Conservation (phyloP, 1,140 invertebrate species). For the Calliopsis andreniformis region DNA sequence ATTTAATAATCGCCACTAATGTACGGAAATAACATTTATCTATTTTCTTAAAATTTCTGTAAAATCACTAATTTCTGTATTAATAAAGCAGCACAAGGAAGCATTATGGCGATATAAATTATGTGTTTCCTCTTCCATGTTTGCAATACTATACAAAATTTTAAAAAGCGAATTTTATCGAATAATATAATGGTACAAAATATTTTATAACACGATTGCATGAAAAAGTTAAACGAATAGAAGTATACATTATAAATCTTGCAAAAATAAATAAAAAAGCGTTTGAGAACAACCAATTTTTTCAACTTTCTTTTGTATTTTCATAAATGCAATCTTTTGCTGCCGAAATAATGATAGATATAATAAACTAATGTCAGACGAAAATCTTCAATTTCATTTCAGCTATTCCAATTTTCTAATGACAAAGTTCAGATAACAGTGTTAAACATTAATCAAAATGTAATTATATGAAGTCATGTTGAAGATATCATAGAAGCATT, state of each 20-base stretch:
- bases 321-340: constrained; percentile 54
- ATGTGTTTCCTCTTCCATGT: constrained; percentile 32
- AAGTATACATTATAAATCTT: not conserved
- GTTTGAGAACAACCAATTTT: constrained; percentile 11
- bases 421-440: constrained; percentile 42
- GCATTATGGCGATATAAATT: constrained; percentile 20
- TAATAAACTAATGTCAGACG: constrained; percentile 32
- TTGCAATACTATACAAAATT: not conserved
- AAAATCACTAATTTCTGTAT: constrained; percentile 55
- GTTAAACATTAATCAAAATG: constrained; percentile 41
- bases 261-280: not conserved
- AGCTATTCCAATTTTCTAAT: constrained; percentile 45
- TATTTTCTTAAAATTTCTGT: constrained; percentile 70
- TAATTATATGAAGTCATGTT: constrained; percentile 64
- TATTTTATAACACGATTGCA: not conserved
- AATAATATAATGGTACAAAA: not conserved
- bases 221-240: not conserved
- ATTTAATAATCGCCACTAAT: constrained; percentile 61
- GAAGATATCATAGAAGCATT: constrained; percentile 68
- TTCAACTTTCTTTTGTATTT: constrained; percentile 15
- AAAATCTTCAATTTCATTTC: constrained; percentile 51
- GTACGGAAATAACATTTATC: constrained; percentile 61
- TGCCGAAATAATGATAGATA: constrained; percentile 44
- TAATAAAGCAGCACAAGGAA: constrained; percentile 59
- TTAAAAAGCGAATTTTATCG: not conserved